phyloP scores from a whole-genome alignment of 2,797 vertebrate species.

The Halcyon leucocephala region DNA sequence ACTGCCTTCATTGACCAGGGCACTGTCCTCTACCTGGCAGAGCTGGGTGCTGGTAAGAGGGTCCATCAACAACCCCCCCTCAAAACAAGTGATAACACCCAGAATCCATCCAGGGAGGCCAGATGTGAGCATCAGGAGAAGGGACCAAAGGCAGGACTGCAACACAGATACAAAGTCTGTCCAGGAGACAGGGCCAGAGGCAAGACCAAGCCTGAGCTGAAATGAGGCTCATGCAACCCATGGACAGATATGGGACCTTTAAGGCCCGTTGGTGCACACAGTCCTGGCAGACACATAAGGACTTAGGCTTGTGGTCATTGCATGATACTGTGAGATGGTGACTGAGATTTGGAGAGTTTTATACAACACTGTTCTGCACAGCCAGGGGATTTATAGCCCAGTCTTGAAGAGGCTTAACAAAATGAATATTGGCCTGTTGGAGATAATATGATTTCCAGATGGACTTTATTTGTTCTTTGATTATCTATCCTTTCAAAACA shows the following conservation, averaged over 20 bases:
- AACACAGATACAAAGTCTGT: neutral
- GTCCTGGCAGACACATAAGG: neutral
- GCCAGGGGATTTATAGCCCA: neutral
- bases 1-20: neutral
- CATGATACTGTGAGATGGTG: neutral
- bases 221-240: neutral
- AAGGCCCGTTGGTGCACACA: neutral
- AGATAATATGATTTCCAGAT: neutral
- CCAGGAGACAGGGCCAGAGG: neutral
- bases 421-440: neutral
- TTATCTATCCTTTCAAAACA: neutral
- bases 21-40: neutral
- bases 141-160: neutral
- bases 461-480: neutral
- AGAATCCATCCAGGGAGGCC: neutral
- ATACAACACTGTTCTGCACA: neutral
- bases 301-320: neutral
- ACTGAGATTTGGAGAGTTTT: neutral
- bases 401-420: neutral
- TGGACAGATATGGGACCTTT: fast-evolving
- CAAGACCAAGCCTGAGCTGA: neutral
- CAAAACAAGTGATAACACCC: neutral
- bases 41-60: neutral
- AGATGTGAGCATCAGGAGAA: neutral
- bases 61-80: fast-evolving